Evolutionary conservation across 1,140 invertebrate species (phyloP).

Genomic region (Ephestia elutella): DNA sequence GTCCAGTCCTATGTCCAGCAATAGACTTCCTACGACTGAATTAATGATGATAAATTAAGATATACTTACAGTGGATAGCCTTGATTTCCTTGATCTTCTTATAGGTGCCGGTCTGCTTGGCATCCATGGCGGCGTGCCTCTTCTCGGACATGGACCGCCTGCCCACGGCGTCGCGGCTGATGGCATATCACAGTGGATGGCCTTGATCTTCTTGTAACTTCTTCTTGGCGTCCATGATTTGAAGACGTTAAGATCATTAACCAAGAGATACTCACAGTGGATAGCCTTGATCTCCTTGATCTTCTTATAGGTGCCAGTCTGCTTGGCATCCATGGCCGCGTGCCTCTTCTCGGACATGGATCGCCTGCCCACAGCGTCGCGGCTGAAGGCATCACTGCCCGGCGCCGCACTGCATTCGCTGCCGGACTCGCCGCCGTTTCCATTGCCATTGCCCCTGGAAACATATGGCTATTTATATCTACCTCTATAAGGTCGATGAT

Average conservation of each 20-base stretch:
- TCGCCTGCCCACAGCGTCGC: slow-evolving; percentile 94
- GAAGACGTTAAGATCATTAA: too few relatives aligned
- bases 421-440: slow-evolving; percentile 49
- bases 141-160: slow-evolving; percentile 98
- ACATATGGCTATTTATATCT: too few relatives aligned
- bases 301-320: slow-evolving; percentile 94
- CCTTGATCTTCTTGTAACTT: not conserved
- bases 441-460: slow-evolving; percentile 10
- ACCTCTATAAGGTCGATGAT: too few relatives aligned
- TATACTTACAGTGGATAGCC: slow-evolving; percentile 50
- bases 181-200: slow-evolving; percentile 25
- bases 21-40: too few relatives aligned
- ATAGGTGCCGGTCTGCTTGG: slow-evolving; percentile 94
- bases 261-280: slow-evolving; percentile 31
- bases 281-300: slow-evolving; percentile 86
- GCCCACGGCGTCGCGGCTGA: slow-evolving; percentile 90
- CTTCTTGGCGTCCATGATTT: too few relatives aligned
- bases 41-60: too few relatives aligned
- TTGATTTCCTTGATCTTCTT: slow-evolving; percentile 91
- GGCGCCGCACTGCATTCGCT: slow-evolving; percentile 52
- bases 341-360: slow-evolving; percentile 98
- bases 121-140: slow-evolving; percentile 93
- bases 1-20: too few relatives aligned
- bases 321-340: slow-evolving; percentile 94
- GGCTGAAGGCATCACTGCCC: slow-evolving; percentile 66